Conservation (phyloP, 2,113 vertebrate genomes). For the Oreochromis niloticus region DNA sequence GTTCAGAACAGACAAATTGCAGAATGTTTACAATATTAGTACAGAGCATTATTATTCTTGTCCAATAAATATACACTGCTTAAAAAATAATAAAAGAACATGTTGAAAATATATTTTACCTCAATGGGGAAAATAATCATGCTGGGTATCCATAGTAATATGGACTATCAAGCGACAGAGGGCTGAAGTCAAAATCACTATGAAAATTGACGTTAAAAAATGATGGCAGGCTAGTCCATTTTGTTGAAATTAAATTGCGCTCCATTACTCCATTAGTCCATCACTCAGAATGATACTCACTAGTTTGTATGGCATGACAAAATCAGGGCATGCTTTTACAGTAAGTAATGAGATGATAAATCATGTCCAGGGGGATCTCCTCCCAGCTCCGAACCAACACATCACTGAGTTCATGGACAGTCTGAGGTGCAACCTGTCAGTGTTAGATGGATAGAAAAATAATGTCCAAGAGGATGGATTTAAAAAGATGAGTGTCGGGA, state of each 20-base stretch:
- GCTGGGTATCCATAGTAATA: neutral
- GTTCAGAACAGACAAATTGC: neutral
- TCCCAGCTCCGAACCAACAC: neutral
- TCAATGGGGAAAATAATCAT: neutral
- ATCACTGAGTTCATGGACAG: neutral
- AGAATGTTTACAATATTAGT: neutral
- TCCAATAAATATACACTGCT: neutral
- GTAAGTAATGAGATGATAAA: neutral
- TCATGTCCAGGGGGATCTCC: neutral
- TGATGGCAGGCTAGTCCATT: neutral
- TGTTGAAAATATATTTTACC: neutral
- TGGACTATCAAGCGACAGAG: neutral
- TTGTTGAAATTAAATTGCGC: neutral
- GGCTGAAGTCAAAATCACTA: neutral
- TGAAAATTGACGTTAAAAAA: neutral
- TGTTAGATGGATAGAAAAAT: neutral
- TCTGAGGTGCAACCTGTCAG: neutral
- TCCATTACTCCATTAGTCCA: too few species aligned
- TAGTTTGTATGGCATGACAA: neutral
- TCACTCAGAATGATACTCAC: neutral
- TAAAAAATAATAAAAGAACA: neutral
- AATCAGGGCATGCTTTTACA: neutral
- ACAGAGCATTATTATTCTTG: neutral
- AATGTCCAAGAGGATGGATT: neutral
- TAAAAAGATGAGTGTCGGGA: neutral